These are phyloP conservation scores for Ormyrus thymus DNA, from an alignment of 2,888 invertebrate genomes.

Conservation along the genomic window DNA sequence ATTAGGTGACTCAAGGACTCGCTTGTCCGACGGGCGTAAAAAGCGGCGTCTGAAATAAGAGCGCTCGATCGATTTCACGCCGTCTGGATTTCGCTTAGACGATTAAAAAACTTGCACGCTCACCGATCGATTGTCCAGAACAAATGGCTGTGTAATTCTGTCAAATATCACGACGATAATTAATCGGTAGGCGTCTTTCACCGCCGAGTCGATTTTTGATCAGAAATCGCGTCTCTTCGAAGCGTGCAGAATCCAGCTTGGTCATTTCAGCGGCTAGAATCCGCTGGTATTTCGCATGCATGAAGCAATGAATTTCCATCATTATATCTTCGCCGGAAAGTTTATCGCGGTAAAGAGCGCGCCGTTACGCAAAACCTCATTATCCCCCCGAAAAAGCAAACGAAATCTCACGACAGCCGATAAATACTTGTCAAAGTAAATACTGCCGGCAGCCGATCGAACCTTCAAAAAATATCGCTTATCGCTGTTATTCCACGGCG, in stretches of 20 bases:
- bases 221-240: too few relatives aligned
- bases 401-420: too few relatives aligned
- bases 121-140: too few relatives aligned
- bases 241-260: too few relatives aligned
- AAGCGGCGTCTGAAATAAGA: not conserved
- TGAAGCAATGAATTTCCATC: not conserved
- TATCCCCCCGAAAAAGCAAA: too few relatives aligned
- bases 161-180: too few relatives aligned
- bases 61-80: not conserved
- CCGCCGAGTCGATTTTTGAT: too few relatives aligned
- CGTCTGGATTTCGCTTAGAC: slow-evolving; percentile 3
- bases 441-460: not conserved
- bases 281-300: not conserved
- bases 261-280: too few relatives aligned
- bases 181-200: not conserved
- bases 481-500: slow-evolving; percentile 20
- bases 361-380: not conserved
- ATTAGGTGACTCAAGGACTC: slow-evolving; percentile 32
- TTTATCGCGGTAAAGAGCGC: not conserved
- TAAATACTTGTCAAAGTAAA: too few relatives aligned
- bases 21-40: slow-evolving; percentile 12
- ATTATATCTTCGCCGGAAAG: not conserved
- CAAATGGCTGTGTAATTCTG: too few relatives aligned
- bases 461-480: slow-evolving; percentile 5
- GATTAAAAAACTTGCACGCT: not conserved